Evolutionary conservation across 2,797 vertebrate species (phyloP).

Genomic region (Scolopax rusticola): DNA sequence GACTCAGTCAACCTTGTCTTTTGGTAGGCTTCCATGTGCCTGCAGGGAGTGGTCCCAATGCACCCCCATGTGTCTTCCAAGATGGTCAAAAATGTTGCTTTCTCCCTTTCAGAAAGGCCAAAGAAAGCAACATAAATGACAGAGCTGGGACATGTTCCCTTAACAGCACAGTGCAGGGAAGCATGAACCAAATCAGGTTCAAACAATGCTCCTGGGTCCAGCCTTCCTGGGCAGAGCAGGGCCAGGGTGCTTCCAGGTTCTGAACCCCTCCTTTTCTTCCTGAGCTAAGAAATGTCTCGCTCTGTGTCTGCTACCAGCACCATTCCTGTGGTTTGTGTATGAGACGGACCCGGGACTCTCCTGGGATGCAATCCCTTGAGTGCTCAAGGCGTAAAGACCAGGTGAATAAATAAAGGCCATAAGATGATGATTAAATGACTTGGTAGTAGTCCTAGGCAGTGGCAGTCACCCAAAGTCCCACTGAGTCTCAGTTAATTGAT

Average conservation of each 20-base stretch:
- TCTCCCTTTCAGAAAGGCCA: background rate
- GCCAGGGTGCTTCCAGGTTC: background rate
- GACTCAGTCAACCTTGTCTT: background rate
- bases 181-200: background rate
- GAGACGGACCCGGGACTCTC: background rate
- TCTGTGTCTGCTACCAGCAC: background rate
- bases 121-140: background rate
- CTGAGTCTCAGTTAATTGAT: background rate
- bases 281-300: background rate
- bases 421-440: background rate
- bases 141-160: background rate
- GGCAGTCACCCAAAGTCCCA: background rate
- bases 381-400: background rate
- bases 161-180: background rate
- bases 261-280: background rate
- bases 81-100: background rate
- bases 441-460: background rate
- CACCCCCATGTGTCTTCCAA: background rate
- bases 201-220: fast-evolving
- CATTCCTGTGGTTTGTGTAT: fast-evolving
- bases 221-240: background rate
- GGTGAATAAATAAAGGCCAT: background rate
- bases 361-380: background rate
- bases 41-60: background rate
- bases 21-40: background rate